phyloP scores from a whole-genome alignment of 2,113 vertebrate species.

The Phainopepla nitens region DNA sequence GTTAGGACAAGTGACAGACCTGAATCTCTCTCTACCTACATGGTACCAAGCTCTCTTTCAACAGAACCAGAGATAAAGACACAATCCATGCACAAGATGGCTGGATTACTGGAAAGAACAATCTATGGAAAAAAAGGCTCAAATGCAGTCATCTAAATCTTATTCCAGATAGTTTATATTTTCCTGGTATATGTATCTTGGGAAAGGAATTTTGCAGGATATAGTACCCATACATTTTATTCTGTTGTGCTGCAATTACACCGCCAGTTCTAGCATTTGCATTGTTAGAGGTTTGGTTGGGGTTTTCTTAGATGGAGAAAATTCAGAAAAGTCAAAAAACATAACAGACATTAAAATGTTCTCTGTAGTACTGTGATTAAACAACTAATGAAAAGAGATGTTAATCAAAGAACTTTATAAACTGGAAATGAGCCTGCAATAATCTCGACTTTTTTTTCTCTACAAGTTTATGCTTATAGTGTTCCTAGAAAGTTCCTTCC shows the following conservation, averaged over 20 bases:
- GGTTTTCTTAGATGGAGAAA: not conserved
- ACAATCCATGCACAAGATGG: not conserved
- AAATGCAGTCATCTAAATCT: not conserved
- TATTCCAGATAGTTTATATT: not conserved
- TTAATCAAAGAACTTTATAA: not conserved
- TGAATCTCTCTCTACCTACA: not conserved
- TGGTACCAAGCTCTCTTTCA: not conserved
- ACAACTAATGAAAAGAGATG: not conserved
- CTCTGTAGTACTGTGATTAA: not conserved
- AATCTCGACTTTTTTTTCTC: not conserved
- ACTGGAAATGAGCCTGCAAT: not conserved
- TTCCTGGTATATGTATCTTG: not conserved
- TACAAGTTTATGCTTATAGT: not conserved
- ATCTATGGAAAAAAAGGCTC: not conserved
- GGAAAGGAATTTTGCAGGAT: not conserved
- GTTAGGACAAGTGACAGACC: not conserved
- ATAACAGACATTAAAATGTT: not conserved
- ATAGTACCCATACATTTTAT: not conserved
- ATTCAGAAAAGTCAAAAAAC: not conserved
- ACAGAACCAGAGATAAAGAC: not conserved
- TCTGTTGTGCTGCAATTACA: not conserved
- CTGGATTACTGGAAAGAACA: not conserved
- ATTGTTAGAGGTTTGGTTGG: not conserved
- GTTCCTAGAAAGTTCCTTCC: not conserved
- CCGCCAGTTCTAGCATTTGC: accelerated